Percentiles rank a stretch among this genome's conserved stretches.
Conservation (phyloP, 2,888 invertebrate species). For the Aspidapion aeneum region DNA sequence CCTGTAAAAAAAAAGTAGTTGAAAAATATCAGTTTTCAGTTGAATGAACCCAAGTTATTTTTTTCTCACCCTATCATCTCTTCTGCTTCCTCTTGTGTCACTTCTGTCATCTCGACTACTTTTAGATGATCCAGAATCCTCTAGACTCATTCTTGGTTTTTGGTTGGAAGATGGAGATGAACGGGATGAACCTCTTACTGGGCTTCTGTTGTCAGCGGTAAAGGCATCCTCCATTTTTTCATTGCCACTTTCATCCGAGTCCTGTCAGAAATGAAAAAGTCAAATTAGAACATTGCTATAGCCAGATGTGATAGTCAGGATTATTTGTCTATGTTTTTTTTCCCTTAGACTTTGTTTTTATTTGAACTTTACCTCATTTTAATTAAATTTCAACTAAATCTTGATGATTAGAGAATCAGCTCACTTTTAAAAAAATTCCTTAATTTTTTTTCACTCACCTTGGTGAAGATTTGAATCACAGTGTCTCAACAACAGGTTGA, state of each 20-base stretch:
- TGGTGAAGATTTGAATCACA: neutral
- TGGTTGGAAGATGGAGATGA: neutral
- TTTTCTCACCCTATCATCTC: slow-evolving; percentile 9
- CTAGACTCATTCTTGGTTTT: neutral
- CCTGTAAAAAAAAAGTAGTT: too few relatives aligned
- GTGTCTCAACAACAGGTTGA: neutral
- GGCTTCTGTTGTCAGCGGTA: slow-evolving; percentile 17
- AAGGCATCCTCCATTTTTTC: neutral
- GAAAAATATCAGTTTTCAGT: too few relatives aligned
- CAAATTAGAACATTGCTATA: too few relatives aligned
- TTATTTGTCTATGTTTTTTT: too few relatives aligned
- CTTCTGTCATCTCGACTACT: slow-evolving; percentile 24
- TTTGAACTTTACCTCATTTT: too few relatives aligned
- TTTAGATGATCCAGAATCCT: neutral
- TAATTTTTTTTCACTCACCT: neutral
- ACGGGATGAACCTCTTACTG: neutral
- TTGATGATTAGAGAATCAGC: too few relatives aligned
- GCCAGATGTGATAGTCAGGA: too few relatives aligned
- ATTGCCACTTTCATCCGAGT: neutral
- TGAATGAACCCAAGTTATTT: too few relatives aligned
- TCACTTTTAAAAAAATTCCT: too few relatives aligned
- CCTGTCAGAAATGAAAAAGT: neutral
- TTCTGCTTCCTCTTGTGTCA: slow-evolving; percentile 14
- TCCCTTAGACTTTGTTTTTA: too few relatives aligned
- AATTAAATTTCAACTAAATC: too few relatives aligned